phyloP scores from a whole-genome alignment of 2,888 invertebrate genomes.

The Cosmorhoe ocellata region DNA sequence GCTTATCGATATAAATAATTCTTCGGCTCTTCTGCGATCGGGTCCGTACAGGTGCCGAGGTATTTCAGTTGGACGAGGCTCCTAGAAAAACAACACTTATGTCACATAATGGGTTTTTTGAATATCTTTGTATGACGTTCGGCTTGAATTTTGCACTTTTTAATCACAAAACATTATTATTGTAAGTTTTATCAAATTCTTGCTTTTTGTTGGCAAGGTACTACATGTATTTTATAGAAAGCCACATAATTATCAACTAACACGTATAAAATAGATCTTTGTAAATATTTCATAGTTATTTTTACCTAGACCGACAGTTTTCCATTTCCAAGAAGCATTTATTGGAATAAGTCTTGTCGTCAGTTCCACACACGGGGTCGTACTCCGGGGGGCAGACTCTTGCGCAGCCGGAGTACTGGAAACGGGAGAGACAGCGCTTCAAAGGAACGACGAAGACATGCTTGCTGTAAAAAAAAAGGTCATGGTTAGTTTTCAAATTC shows the following conservation, averaged over 20 bases:
- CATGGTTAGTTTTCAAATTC: too few species aligned
- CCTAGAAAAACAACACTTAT: conserved; percentile 49
- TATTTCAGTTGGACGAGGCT: conserved; percentile 89
- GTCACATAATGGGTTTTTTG: neutral
- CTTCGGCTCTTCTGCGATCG: conserved; percentile 91
- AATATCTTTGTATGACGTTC: neutral
- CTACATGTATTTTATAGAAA: too few species aligned
- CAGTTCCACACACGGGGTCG: conserved; percentile 96
- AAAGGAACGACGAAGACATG: conserved; percentile 95
- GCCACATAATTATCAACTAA: too few species aligned
- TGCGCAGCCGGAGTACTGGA: conserved; percentile 93
- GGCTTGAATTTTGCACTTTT: neutral
- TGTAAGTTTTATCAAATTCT: too few species aligned
- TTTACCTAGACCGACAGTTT: conserved; percentile 90
- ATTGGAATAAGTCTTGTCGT: conserved; percentile 96
- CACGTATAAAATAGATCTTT: too few species aligned
- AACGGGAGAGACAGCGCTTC: conserved; percentile 92
- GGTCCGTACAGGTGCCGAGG: conserved; percentile 93
- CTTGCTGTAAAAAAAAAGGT: conserved; percentile 80
- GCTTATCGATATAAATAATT: conserved; percentile 90
- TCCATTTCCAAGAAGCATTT: conserved; percentile 95
- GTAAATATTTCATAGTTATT: conserved; percentile 1
- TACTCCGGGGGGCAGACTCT: conserved; percentile 93
- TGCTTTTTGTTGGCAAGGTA: too few species aligned
- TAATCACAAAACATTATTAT: too few species aligned